These are phyloP conservation scores for Gastrophysa polygoni DNA, from an alignment of 2,888 invertebrate species.

Conservation along the genomic window DNA sequence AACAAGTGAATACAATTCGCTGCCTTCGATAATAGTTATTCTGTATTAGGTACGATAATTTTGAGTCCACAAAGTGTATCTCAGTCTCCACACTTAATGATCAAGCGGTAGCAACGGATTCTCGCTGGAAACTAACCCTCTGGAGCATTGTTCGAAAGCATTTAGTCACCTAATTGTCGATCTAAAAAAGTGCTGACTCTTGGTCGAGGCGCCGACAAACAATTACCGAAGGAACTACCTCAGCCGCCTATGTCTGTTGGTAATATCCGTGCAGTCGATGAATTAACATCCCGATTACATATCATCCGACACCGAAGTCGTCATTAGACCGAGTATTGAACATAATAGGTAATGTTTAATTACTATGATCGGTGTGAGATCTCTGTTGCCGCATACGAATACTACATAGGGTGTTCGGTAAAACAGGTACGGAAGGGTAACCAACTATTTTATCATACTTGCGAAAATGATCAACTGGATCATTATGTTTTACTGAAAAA, in stretches of 20 bases:
- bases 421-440: too few relatives aligned
- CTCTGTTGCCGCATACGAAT: too few relatives aligned
- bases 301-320: constrained; percentile 17
- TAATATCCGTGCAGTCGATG: constrained; percentile 36
- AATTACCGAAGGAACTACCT: constrained; percentile 50
- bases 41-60: neutral
- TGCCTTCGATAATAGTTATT: too few relatives aligned
- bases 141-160: constrained; percentile 51
- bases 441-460: too few relatives aligned
- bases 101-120: constrained; percentile 29
- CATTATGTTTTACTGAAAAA: too few relatives aligned
- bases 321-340: neutral
- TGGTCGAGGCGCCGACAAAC: constrained; percentile 56
- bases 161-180: constrained; percentile 58
- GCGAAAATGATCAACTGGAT: too few relatives aligned
- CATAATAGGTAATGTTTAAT: constrained; percentile 11
- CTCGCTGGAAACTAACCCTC: neutral
- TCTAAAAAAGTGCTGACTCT: constrained; percentile 56
- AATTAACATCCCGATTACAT: constrained; percentile 38
- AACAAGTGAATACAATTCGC: too few relatives aligned
- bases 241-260: constrained; percentile 42
- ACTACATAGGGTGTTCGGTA: too few relatives aligned
- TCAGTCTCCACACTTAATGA: neutral
- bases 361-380: neutral
- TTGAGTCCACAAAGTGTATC: neutral